These are phyloP conservation scores for Hyles vespertilio DNA, from an alignment of 1,140 invertebrate species.

Conservation along the genomic window DNA sequence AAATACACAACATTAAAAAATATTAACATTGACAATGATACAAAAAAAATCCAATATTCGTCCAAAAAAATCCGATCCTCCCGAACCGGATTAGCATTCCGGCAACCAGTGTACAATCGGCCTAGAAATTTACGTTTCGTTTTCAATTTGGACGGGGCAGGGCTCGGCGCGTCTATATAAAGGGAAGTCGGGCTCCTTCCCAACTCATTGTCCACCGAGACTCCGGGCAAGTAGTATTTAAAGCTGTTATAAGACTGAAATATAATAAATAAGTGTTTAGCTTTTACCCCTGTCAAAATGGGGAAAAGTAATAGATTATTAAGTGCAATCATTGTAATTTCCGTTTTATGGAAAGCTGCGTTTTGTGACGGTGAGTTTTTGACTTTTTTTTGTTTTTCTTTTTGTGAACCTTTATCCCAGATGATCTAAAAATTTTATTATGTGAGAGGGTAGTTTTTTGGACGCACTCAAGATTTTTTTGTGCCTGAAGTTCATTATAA, in stretches of 20 bases:
- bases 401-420: not conserved
- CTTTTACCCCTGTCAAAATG: conserved; percentile 50
- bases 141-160: conserved; percentile 11
- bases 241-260: conserved; percentile 49
- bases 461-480: no score
- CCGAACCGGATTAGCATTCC: not conserved
- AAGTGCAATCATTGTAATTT: conserved; percentile 51
- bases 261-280: conserved; percentile 24
- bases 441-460: no score
- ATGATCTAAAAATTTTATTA: no score
- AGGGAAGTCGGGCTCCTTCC: conserved; percentile 4
- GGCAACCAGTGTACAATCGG: not conserved
- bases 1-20: no score
- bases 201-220: conserved; percentile 47
- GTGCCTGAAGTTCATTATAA: no score
- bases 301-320: conserved; percentile 56
- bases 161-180: conserved; percentile 48
- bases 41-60: no score
- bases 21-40: no score
- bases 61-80: no score
- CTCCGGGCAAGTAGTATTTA: conserved; percentile 42
- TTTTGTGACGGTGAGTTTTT: conserved; percentile 47
- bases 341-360: conserved; percentile 62
- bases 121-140: conserved; percentile 6
- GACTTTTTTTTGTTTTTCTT: conserved; percentile 11